Base-by-base conservation (phyloP, 2,797 vertebrate genomes). In the Dallia pectoralis region DNA sequence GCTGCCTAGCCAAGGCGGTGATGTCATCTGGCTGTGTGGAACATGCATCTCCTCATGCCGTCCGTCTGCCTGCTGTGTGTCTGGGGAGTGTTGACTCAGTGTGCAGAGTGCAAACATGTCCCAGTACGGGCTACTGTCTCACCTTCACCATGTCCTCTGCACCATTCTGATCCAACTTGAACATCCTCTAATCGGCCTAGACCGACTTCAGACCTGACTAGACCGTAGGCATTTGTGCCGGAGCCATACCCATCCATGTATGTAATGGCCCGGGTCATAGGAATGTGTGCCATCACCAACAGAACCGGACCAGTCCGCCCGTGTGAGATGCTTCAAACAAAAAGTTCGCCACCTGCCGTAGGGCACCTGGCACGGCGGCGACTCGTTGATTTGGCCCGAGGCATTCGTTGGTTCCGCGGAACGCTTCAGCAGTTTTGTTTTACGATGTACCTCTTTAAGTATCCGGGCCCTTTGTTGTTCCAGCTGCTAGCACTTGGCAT, bases 1-100 rank as follows among this genome's bases (percentile, higher is more conserved):
- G 79, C 82, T 79, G 81, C 84, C 84, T 86, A 76, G 79, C 84
- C 83, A 71, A 85, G 81, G 75, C 63, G 69, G 81, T 93, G 91
- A 93, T 94, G 92, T 93, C 93, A 94, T 91, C 87, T 82, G 69
- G 82, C 87, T 83, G 71, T 82, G 80, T 76, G 85, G 78, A 86
- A 83, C 85, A 87, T 76, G 78, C 80, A 65, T 85, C 87, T 88
- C 85, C 82, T 79, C 76, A 73, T 14, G 33, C 80, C 61, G 81
- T 82, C 84, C 84, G 82, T 82, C 84, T 84, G 77, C 81, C 77
- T 76, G n/a, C 49, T 40, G 30, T 40, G 25, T 63, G 25, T 74
- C 64, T 53, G 36, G 48, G 59, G 71, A 22, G 22, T 71, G 59
- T 71, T 66, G 62, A 29, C 32, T 36, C 44, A 69, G 67, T 44